Base-by-base conservation (phyloP, 2,113 vertebrate genomes). In the Hassar affinis region DNA sequence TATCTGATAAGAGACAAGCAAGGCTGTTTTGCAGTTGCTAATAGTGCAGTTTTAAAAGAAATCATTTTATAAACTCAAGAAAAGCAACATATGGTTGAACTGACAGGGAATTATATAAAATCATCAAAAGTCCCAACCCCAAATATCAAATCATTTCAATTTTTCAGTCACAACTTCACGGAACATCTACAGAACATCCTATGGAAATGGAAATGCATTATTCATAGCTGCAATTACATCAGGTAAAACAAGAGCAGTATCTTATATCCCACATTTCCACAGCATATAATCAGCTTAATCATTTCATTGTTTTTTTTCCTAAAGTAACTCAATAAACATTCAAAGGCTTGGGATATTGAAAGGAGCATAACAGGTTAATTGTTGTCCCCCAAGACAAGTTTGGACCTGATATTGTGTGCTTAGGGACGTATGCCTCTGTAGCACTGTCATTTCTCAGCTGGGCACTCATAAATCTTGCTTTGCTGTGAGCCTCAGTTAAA, bases 401-500 rank as follows among this genome's bases (percentile, higher is more conserved):
- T 45, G 35, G 33, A n/a, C 69, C 42, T 47, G 25, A 49, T 47
- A 49, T 72, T 47, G 10, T 45, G 12, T 27, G 69, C 42, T 27
- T 47, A 72, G 69, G 42, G 25, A 72, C 49, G 69, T 72, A 72
- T 17, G 25, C 42, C 42, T 47, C 69, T 72, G 69, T n/a, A 72
- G 25, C 42, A 47, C 5, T 72, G 69, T n/a, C 69, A 49, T 27
- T 72, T 15, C 25, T 72, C 42, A 49, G 25, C 12, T 72, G 25
- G 14, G 25, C 42, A 15, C 69, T 49, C 69, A 72, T 72, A 72
- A 72, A 72, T 72, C 42, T 72, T 72, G 69, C 69, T 72, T 72
- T 72, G 69, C 45, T 72, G 11, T 47, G 2, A 72, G 64, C 22
- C 30, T 81, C 25, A 35, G 35, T 25, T 22, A 56, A 78, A 78